phyloP scores from a whole-genome alignment of 2,797 vertebrate species.

The Dermochelys coriacea region DNA sequence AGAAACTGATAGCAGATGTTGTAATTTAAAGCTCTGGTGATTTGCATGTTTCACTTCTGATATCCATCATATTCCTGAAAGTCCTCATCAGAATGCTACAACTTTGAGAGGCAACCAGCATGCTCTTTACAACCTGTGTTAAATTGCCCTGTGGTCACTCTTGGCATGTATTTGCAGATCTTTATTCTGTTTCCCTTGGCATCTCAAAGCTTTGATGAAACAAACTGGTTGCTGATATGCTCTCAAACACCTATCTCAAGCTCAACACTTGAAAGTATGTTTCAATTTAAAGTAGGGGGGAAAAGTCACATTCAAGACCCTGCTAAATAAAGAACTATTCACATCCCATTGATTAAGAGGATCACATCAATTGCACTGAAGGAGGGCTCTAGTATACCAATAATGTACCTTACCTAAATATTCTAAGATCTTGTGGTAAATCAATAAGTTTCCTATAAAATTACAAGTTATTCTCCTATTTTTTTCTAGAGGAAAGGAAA shows the following conservation, averaged over 20 bases:
- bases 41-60: not conserved
- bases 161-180: not conserved
- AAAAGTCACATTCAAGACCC: not conserved
- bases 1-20: not conserved
- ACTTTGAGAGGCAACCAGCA: rapidly evolving
- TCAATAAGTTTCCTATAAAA: not conserved
- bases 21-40: not conserved
- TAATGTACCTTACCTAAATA: not conserved
- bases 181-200: rapidly evolving
- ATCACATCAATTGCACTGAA: not conserved
- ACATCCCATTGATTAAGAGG: slow-evolving; percentile 11
- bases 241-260: not conserved
- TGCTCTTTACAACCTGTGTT: not conserved
- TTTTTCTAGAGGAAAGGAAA: not conserved
- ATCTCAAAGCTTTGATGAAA: not conserved
- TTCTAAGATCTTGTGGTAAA: not conserved
- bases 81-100: not conserved
- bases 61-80: not conserved
- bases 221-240: slow-evolving; percentile 5
- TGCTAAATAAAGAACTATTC: not conserved
- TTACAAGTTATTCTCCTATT: not conserved
- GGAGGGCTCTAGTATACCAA: not conserved
- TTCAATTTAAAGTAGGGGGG: not conserved
- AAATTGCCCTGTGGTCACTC: rapidly evolving
- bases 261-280: not conserved